Conservation (phyloP, 2,113 vertebrate species). For the Sceloporus undulatus region DNA sequence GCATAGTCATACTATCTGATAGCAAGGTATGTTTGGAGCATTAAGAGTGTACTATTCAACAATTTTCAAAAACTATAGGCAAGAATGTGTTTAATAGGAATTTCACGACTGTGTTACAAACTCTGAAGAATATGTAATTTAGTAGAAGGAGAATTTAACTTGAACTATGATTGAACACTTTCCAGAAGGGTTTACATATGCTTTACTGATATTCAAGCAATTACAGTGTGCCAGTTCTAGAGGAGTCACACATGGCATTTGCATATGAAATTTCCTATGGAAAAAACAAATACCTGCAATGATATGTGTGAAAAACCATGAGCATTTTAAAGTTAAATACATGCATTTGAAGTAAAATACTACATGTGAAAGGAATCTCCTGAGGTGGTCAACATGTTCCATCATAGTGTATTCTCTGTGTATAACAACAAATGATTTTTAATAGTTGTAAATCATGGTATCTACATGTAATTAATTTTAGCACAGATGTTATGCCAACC, state of each 20-base stretch:
- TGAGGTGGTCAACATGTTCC: background rate
- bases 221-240: conserved; percentile 2
- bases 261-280: no score
- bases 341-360: background rate
- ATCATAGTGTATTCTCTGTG: background rate
- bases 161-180: background rate
- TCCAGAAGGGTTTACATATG: no score
- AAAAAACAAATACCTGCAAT: no score
- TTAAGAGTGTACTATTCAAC: background rate
- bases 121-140: background rate
- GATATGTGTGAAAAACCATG: background rate
- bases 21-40: background rate
- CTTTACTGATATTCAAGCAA: background rate
- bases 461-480: conserved; percentile 29
- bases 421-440: background rate
- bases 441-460: conserved; percentile 25
- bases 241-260: background rate
- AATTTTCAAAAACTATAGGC: background rate
- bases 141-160: background rate
- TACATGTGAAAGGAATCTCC: background rate
- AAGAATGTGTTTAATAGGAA: background rate
- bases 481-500: conserved; percentile 3
- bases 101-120: conserved; percentile 8
- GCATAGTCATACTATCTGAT: background rate
- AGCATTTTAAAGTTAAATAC: background rate